Evolutionary conservation across 2,888 invertebrate species (phyloP).

Genomic region (Ophraella communa): DNA sequence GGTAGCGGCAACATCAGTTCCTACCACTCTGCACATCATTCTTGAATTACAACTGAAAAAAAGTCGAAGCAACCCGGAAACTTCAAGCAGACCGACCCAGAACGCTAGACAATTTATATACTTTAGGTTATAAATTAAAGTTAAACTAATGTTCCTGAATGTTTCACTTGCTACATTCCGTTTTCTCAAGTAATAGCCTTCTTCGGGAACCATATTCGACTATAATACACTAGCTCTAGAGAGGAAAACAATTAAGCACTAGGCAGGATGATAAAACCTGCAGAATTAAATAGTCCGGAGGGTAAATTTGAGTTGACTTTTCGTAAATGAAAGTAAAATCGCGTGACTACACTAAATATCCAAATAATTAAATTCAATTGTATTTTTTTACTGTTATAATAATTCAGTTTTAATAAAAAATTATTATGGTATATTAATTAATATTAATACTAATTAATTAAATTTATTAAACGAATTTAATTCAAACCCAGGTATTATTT

Average conservation of each 20-base stretch:
- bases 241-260: constrained; percentile 25
- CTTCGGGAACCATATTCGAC: constrained; percentile 37
- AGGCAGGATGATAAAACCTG: constrained; percentile 28
- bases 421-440: too few species aligned
- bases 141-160: constrained; percentile 41
- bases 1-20: constrained; percentile 14
- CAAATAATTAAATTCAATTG: not conserved
- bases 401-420: too few species aligned
- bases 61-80: constrained; percentile 31
- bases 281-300: constrained; percentile 21
- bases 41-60: constrained; percentile 34
- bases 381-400: too few species aligned
- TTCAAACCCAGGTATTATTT: too few species aligned
- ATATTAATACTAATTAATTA: too few species aligned
- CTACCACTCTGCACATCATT: constrained; percentile 33
- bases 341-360: not conserved
- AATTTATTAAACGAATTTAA: too few species aligned
- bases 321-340: constrained; percentile 1
- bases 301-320: not conserved
- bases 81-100: constrained; percentile 31
- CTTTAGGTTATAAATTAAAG: constrained; percentile 40
- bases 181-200: constrained; percentile 40
- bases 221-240: constrained; percentile 29
- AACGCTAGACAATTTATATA: constrained; percentile 38
- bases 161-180: constrained; percentile 40